A percentile compares a stretch with the other conserved stretches of the same genome.
phyloP scores from a whole-genome alignment of 2,888 invertebrate genomes.

The Norana najaformis region DNA sequence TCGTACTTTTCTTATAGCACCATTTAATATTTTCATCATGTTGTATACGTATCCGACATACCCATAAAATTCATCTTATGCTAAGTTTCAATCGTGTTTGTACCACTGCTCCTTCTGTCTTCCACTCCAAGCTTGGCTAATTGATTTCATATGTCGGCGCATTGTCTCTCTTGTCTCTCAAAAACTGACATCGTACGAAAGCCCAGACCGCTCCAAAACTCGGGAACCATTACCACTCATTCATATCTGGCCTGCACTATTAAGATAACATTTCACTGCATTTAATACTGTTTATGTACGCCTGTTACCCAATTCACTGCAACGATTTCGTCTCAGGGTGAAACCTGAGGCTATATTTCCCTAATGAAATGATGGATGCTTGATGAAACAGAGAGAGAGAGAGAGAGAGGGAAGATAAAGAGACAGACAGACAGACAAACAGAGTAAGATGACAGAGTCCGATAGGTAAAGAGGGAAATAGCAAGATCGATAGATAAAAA shows the following conservation, averaged over 20 bases:
- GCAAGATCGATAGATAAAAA: background rate
- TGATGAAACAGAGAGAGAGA: background rate
- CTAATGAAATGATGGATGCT: background rate
- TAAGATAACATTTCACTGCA: background rate
- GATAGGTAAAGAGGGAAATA: background rate
- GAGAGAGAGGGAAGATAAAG: background rate
- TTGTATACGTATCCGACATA: background rate
- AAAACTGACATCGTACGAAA: background rate
- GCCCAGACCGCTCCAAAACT: background rate
- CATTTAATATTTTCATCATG: background rate
- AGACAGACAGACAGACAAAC: background rate
- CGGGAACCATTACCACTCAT: background rate
- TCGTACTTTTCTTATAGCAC: too few relatives aligned
- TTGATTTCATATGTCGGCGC: background rate
- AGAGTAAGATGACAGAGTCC: background rate
- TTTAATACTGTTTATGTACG: background rate
- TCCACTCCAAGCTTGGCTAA: background rate
- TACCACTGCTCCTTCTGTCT: background rate
- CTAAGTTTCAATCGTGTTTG: background rate
- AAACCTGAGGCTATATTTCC: background rate
- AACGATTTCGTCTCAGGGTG: background rate
- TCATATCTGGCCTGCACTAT: background rate
- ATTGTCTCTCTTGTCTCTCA: too few relatives aligned
- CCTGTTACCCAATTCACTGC: background rate
- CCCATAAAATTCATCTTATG: background rate